phyloP scores from a whole-genome alignment of 2,888 invertebrate species.

The Zygothrica quintamaculata region DNA sequence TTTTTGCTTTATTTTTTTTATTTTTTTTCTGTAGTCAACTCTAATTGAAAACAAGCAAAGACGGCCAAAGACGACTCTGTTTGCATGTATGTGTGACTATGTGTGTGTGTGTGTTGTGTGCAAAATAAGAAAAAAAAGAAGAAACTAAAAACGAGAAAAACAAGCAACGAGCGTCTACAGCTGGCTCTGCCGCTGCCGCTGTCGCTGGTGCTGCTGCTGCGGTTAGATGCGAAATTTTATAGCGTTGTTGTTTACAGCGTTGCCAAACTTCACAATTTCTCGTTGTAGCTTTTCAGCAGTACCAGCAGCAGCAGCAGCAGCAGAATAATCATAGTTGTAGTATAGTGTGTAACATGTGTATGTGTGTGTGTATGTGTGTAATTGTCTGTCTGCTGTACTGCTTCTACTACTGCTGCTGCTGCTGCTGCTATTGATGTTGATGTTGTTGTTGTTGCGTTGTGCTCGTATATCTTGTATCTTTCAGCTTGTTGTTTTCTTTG shows the following conservation, averaged over 20 bases:
- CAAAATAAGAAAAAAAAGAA: constrained; percentile 21
- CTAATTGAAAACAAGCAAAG: constrained; percentile 79
- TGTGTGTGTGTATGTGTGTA: constrained; percentile 8
- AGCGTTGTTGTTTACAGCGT: constrained; percentile 46
- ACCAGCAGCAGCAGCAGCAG: constrained; percentile 35
- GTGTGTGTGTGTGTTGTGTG: constrained; percentile 23
- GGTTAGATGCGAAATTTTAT: constrained; percentile 44
- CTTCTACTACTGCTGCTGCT: background rate
- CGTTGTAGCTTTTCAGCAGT: constrained; percentile 56
- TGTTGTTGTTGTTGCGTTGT: constrained; percentile 1
- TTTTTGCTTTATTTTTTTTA: constrained; percentile 41
- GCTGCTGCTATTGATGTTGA: too few species aligned
- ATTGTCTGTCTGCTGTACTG: constrained; percentile 25
- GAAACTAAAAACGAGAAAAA: constrained; percentile 44
- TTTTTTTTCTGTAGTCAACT: constrained; percentile 50
- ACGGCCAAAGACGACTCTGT: constrained; percentile 33
- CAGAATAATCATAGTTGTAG: constrained; percentile 34
- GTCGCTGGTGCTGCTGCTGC: constrained; percentile 21
- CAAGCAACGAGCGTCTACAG: constrained; percentile 44
- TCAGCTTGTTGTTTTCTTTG: constrained; percentile 24
- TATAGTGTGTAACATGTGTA: constrained; percentile 14
- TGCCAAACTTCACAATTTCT: constrained; percentile 67
- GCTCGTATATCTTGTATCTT: constrained; percentile 33
- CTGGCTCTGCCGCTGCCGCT: constrained; percentile 36
- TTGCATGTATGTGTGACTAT: constrained; percentile 16